Conservation (phyloP, 2,113 vertebrate genomes). For the Thamnaconus septentrionalis region DNA sequence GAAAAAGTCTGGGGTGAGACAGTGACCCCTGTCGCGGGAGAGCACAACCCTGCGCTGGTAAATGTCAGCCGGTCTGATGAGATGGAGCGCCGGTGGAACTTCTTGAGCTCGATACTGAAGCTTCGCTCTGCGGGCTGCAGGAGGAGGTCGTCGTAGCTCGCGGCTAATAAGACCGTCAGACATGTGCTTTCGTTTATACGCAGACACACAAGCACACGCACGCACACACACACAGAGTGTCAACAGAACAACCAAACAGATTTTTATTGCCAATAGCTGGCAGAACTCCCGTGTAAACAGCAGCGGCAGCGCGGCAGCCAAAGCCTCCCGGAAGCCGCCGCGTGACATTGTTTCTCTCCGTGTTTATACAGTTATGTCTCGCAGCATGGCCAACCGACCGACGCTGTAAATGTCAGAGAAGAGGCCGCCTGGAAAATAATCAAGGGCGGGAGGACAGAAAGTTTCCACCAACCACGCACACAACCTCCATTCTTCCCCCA, state of each 20-base stretch:
- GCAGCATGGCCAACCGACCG: neutral
- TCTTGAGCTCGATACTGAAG: conserved; percentile 10
- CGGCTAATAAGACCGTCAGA: no score
- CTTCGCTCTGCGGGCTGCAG: conserved; percentile 9
- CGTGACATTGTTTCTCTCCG: neutral
- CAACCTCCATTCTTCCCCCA: conserved; percentile 4
- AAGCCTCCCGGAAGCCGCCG: neutral
- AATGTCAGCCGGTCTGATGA: conserved; percentile 7
- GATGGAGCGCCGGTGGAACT: conserved; percentile 13
- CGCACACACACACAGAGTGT: conserved; percentile 4
- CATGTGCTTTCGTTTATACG: no score
- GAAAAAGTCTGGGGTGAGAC: no score
- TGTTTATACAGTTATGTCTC: conserved; percentile 1
- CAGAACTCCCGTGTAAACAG: conserved; percentile 1
- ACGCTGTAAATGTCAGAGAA: conserved; percentile 7
- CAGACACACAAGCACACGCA: no score
- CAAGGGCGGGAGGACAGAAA: conserved; percentile 3
- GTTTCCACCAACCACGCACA: conserved; percentile 3
- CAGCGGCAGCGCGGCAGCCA: neutral
- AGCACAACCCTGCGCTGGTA: conserved; percentile 2
- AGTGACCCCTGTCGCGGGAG: no score
- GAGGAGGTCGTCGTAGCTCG: neutral
- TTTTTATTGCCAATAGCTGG: conserved; percentile 2
- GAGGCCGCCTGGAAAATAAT: conserved; percentile 6
- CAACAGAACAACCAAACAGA: conserved; percentile 14